phyloP scores from a whole-genome alignment of 2,113 vertebrate genomes.

The Gallinago undulata region DNA sequence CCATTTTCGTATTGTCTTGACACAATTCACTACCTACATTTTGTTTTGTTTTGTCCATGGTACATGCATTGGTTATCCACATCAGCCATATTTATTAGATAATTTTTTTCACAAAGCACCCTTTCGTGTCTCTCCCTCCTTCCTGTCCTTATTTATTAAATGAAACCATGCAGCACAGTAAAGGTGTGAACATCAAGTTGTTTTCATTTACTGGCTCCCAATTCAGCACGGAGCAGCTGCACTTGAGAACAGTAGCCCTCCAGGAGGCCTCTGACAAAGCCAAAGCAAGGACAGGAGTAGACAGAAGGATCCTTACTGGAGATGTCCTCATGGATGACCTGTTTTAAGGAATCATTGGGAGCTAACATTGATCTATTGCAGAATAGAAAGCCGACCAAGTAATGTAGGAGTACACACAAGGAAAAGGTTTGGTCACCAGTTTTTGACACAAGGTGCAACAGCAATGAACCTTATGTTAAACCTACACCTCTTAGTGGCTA shows the following conservation, averaged over 20 bases:
- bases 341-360: conserved; percentile 18
- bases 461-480: neutral
- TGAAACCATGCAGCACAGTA: neutral
- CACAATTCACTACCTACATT: neutral
- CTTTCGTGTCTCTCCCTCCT: conserved; percentile 14
- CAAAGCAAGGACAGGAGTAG: neutral
- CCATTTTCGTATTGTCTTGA: neutral
- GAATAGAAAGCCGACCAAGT: neutral
- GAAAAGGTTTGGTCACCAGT: neutral
- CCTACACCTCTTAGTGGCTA: neutral
- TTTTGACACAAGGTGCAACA: neutral
- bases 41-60: conserved; percentile 7
- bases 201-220: neutral
- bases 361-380: neutral
- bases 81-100: neutral
- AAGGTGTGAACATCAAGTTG: neutral
- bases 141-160: conserved; percentile 24
- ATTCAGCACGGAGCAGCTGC: neutral
- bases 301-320: neutral
- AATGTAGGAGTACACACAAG: neutral
- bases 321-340: conserved; percentile 24
- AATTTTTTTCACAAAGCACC: neutral
- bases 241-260: neutral
- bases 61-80: neutral
- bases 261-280: neutral